phyloP scores from a whole-genome alignment of 2,113 vertebrate genomes.

The Seriola aureovittata region DNA sequence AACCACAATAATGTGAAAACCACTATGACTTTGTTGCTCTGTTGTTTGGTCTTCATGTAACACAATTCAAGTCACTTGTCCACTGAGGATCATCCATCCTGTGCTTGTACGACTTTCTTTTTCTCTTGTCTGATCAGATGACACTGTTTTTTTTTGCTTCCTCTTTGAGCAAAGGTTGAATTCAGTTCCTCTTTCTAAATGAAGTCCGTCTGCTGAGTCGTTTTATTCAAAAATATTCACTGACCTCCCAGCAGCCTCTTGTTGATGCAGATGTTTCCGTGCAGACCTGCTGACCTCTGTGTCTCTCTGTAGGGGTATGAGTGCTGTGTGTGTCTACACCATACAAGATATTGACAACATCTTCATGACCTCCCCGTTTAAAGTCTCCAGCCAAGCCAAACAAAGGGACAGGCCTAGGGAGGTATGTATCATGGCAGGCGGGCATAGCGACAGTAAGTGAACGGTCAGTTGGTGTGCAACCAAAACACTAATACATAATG shows the following conservation, averaged over 20 bases:
- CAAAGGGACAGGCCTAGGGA: neutral
- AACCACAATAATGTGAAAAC: neutral
- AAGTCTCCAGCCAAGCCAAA: accelerated
- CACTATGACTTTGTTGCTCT: neutral
- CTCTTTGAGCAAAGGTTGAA: accelerated
- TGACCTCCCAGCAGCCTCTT: neutral
- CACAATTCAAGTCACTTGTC: no score
- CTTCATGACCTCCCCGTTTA: slow-evolving; percentile 68
- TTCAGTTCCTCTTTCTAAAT: neutral
- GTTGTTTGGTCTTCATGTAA: neutral
- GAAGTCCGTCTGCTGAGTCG: neutral
- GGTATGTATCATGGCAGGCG: slow-evolving; percentile 59
- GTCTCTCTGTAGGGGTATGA: slow-evolving; percentile 74
- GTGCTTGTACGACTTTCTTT: no score
- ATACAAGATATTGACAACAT: slow-evolving; percentile 60
- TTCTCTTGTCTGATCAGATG: no score
- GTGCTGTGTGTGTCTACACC: slow-evolving; percentile 80
- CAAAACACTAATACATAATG: neutral
- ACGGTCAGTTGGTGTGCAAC: neutral
- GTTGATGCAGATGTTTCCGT: neutral
- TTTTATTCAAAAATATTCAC: neutral
- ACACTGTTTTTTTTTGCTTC: neutral
- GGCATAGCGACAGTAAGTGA: neutral
- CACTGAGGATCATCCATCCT: neutral
- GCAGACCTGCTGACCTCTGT: slow-evolving; percentile 2